These are phyloP conservation scores for Flabesymbios commensalis DNA, from an alignment of 2,888 invertebrate genomes.

Conservation along the genomic window DNA sequence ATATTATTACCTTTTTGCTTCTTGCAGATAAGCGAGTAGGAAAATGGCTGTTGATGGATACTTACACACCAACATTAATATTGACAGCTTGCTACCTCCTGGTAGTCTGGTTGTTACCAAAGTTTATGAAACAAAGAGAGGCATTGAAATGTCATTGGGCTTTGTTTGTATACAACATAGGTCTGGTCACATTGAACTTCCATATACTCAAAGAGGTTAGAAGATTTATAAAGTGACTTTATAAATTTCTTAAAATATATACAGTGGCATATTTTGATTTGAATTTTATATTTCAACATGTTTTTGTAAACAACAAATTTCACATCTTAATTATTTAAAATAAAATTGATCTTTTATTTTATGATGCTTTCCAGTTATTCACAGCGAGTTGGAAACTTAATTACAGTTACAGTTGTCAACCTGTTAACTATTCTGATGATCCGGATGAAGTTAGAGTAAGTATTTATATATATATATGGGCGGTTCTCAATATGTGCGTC, in stretches of 20 bases:
- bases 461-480: conserved; percentile 4
- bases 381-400: conserved; percentile 37
- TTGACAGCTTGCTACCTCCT: conserved; percentile 54
- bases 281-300: not conserved
- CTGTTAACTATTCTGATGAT: conserved; percentile 53
- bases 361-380: no score
- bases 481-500: no score
- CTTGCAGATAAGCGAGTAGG: conserved; percentile 47
- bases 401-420: conserved; percentile 59
- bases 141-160: conserved; percentile 47
- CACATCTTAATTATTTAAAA: no score
- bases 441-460: conserved; percentile 57
- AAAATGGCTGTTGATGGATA: conserved; percentile 58
- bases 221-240: not conserved
- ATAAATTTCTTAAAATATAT: conserved; percentile 1
- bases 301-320: no score
- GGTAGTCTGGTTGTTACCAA: conserved; percentile 48
- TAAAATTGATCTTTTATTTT: no score
- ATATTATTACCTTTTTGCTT: no score
- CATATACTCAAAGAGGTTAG: conserved; percentile 58
- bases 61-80: conserved; percentile 52
- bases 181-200: conserved; percentile 55
- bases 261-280: not conserved
- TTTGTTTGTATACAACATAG: conserved; percentile 54
- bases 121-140: conserved; percentile 52